Evolutionary conservation across 2,888 invertebrate species (phyloP), one percentile per base, ranked within the genome.

Genomic region (Philopedon plagiatum): DNA sequence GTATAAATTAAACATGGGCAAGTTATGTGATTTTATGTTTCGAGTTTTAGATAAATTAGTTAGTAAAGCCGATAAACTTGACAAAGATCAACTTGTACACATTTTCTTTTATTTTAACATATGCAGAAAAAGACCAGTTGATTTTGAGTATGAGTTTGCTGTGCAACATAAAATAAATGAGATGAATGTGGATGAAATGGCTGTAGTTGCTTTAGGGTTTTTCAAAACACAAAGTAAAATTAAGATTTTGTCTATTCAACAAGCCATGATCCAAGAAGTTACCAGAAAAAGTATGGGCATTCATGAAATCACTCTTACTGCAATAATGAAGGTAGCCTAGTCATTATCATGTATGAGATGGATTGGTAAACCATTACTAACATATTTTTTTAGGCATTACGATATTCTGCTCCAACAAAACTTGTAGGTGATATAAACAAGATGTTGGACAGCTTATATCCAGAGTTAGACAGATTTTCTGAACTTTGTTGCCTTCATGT

Each of bases 201-300:
- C 91, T 9, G 88, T 94, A 11, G 88, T 92, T 77, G 88, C 91
- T 3, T 90, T 93, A 89, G 93, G 92, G 0, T 94, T 92, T 82
- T 95, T 95, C 79, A 94, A 94, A 86, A 91, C 91, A 13, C 88
- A 91, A 85, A 91, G 90, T 0, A 88, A 87, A 13, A 87, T 94
- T 57, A 87, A 88, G 73, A 78, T 85, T 1, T 85, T 86, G 61
- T 86, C 91, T 0, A 88, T 91, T 34, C 56, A 81, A 49, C 61
- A 78, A 26, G 68, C 75, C 7, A 84, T 86, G 82, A 77, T 84
- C 5, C 76, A 85, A 1, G 87, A 86, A 79, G 81, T 91, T 0
- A 86, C 86, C n/a, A 81, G 86, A 7, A 86, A 90, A 74, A 79
- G 88, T 15, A 83, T 88, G 19, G 85, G 81, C 2, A 86, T 92